phyloP scores from a whole-genome alignment of 1,140 invertebrate genomes.

The Drosophila truncata region DNA sequence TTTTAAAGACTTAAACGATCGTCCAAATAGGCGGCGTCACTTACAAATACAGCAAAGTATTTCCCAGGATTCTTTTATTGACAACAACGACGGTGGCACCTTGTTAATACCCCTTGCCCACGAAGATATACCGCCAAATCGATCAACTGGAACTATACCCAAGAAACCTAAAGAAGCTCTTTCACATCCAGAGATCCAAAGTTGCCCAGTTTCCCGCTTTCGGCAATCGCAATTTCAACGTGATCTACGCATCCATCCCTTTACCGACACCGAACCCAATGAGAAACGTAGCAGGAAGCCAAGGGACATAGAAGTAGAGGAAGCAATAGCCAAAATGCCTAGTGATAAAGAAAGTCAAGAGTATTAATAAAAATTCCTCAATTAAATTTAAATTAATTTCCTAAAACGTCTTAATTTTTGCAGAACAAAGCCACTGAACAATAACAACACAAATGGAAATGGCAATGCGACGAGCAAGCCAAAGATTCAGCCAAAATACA shows the following conservation, averaged over 20 bases:
- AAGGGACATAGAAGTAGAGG: slow-evolving; percentile 34
- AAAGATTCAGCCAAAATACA: slow-evolving; percentile 76
- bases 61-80: slow-evolving; percentile 11
- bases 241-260: slow-evolving; percentile 55
- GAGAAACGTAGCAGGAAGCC: slow-evolving; percentile 32
- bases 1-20: slow-evolving; percentile 55
- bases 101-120: slow-evolving; percentile 33
- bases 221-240: slow-evolving; percentile 46
- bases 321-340: slow-evolving; percentile 54
- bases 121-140: not conserved
- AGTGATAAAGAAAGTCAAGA: slow-evolving; percentile 57
- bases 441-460: slow-evolving; percentile 55
- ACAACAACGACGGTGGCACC: slow-evolving; percentile 46
- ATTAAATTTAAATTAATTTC: not conserved
- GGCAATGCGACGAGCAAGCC: slow-evolving; percentile 60
- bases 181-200: not conserved
- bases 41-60: slow-evolving; percentile 2
- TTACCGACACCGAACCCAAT: slow-evolving; percentile 69
- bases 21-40: slow-evolving; percentile 23
- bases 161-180: slow-evolving; percentile 20
- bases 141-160: slow-evolving; percentile 30
- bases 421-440: slow-evolving; percentile 74
- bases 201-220: slow-evolving; percentile 5
- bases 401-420: not conserved
- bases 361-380: not conserved